Evolutionary conservation across 2,797 vertebrate species (phyloP).

Genomic region (Macroramphosus scolopax): DNA sequence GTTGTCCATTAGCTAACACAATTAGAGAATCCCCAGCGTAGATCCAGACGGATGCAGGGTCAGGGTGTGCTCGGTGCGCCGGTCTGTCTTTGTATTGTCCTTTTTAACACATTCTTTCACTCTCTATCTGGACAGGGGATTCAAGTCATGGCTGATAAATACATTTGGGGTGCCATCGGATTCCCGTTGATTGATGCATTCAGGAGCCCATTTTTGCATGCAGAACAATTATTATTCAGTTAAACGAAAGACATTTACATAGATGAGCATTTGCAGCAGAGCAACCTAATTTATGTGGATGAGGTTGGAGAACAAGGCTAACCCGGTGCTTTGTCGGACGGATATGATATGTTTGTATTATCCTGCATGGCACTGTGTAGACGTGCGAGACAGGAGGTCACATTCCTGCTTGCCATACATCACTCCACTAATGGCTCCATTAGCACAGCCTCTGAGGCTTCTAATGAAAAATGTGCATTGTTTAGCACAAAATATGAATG

Average conservation of each 20-base stretch:
- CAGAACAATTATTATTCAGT: slow-evolving; percentile 32
- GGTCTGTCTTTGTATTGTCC: slow-evolving; percentile 23
- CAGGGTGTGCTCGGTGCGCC: slow-evolving; percentile 10
- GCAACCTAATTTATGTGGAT: slow-evolving; percentile 26
- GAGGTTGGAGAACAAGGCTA: background rate
- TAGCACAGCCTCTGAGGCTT: slow-evolving; percentile 68
- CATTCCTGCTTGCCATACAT: slow-evolving; percentile 73
- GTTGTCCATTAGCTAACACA: slow-evolving; percentile 62
- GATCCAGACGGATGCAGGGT: slow-evolving; percentile 28
- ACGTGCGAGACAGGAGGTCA: slow-evolving; percentile 66
- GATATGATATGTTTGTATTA: slow-evolving; percentile 45
- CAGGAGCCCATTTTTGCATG: slow-evolving; percentile 33
- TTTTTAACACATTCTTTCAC: slow-evolving; percentile 33
- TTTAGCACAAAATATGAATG: slow-evolving; percentile 79
- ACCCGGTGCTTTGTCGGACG: slow-evolving; percentile 29
- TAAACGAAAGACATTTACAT: slow-evolving; percentile 26
- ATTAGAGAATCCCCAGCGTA: slow-evolving; percentile 54
- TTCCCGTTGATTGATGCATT: slow-evolving; percentile 22
- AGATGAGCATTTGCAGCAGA: slow-evolving; percentile 28
- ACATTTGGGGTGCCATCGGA: slow-evolving; percentile 27
- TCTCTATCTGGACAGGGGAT: slow-evolving; percentile 43
- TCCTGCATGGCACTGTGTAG: slow-evolving; percentile 30
- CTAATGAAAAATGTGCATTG: slow-evolving; percentile 81
- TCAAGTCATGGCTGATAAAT: slow-evolving; percentile 39
- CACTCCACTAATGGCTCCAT: slow-evolving; percentile 79